phyloP scores from a whole-genome alignment of 2,113 vertebrate genomes.

The Erpornis zantholeuca region DNA sequence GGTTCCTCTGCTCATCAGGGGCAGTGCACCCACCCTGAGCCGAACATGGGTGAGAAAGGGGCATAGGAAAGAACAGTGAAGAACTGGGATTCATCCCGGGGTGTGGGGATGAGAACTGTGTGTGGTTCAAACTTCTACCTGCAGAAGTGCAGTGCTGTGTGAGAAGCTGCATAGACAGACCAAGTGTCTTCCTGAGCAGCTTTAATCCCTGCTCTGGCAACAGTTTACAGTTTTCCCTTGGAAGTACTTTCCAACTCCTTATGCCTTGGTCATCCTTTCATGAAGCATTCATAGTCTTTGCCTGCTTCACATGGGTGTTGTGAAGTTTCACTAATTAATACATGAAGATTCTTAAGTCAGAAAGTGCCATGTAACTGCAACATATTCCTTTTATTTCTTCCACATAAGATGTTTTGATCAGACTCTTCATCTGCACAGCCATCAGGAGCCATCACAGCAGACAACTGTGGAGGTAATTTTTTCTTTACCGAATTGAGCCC shows the following conservation, averaged over 20 bases:
- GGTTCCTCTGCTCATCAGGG: not conserved
- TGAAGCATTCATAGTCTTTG: not conserved
- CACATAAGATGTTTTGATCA: conserved; percentile 17
- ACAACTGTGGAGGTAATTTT: conserved; percentile 1
- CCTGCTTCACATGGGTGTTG: not conserved
- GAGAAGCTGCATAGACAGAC: not conserved
- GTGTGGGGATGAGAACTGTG: not conserved
- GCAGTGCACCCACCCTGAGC: not conserved
- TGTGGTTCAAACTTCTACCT: not conserved
- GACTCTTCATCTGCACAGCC: conserved; percentile 18
- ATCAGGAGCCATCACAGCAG: conserved; percentile 10
- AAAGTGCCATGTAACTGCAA: not conserved
- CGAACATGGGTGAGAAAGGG: rapidly evolving
- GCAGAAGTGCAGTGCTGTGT: not conserved
- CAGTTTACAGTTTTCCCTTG: not conserved
- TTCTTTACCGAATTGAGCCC: conserved; percentile 17
- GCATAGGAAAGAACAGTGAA: not conserved
- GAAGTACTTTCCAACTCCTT: not conserved
- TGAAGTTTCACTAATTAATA: conserved; percentile 10
- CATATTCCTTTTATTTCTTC: conserved; percentile 12
- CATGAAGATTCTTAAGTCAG: not conserved
- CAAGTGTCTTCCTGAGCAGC: not conserved
- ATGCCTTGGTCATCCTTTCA: not conserved
- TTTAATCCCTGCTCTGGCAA: not conserved
- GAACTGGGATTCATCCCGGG: not conserved